phyloP scores from a whole-genome alignment of 1,140 invertebrate genomes.

The Lerema accius region DNA sequence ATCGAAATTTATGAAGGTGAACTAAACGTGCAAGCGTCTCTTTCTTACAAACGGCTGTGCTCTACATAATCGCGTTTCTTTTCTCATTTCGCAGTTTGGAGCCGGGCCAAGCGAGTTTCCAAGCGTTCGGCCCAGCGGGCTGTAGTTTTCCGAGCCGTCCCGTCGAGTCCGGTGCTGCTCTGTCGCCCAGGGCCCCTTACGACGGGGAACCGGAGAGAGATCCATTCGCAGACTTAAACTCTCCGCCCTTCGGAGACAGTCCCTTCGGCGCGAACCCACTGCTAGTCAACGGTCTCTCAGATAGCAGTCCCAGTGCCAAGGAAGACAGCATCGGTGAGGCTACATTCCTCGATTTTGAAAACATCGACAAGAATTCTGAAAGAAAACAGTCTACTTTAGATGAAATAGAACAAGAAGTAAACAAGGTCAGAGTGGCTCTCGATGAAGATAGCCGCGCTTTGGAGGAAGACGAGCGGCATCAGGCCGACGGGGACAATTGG shows the following conservation, averaged over 20 bases:
- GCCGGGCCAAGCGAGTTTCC: conserved; percentile 81
- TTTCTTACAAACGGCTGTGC: conserved; percentile 65
- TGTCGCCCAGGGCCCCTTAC: conserved; percentile 49
- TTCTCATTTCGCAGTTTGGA: conserved; percentile 83
- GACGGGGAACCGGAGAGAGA: conserved; percentile 61
- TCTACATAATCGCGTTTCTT: conserved; percentile 77
- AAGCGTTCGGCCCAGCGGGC: conserved; percentile 72
- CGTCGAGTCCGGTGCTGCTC: conserved; percentile 76
- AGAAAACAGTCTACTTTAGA: conserved; percentile 71
- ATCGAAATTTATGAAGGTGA: conserved; percentile 70
- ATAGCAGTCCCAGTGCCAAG: conserved; percentile 48
- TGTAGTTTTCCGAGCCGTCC: conserved; percentile 79
- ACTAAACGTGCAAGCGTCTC: conserved; percentile 68
- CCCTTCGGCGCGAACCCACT: conserved; percentile 48
- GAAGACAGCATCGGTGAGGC: conserved; percentile 73
- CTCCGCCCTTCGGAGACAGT: conserved; percentile 54
- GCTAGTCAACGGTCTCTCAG: conserved; percentile 43
- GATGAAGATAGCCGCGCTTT: conserved; percentile 78
- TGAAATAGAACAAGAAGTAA: conserved; percentile 78
- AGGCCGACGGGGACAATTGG: conserved; percentile 78
- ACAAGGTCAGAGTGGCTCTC: conserved; percentile 78
- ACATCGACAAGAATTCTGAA: conserved; percentile 51
- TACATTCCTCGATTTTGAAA: conserved; percentile 74
- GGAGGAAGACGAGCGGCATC: conserved; percentile 73
- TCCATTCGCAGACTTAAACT: conserved; percentile 61